phyloP scores from a whole-genome alignment of 1,140 invertebrate species.

The Micrasema longulum region DNA sequence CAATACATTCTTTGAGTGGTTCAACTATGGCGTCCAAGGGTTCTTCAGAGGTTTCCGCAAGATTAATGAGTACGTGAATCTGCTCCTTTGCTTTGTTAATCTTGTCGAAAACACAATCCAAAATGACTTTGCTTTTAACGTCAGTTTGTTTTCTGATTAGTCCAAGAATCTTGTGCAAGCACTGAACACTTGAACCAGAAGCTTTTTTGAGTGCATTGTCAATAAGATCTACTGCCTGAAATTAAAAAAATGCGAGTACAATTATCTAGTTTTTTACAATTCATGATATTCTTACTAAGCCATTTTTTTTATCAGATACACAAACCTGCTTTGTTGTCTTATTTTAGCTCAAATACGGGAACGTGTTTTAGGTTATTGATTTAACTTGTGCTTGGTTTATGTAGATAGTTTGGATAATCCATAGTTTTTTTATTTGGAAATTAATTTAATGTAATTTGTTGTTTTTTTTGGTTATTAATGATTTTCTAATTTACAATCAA shows the following conservation, averaged over 20 bases:
- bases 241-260: neutral
- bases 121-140: neutral
- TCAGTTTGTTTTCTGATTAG: neutral
- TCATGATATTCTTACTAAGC: too few species aligned
- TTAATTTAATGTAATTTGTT: too few species aligned
- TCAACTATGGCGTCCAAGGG: neutral
- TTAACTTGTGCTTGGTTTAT: too few species aligned
- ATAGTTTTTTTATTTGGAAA: too few species aligned
- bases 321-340: too few species aligned
- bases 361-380: too few species aligned
- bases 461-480: too few species aligned
- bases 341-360: too few species aligned
- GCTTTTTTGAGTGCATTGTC: neutral
- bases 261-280: too few species aligned
- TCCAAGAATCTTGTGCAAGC: neutral
- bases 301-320: too few species aligned
- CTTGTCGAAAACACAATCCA: neutral
- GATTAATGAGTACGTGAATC: neutral
- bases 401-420: too few species aligned
- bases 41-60: neutral
- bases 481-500: too few species aligned
- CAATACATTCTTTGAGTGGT: neutral
- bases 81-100: neutral
- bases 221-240: slow-evolving; percentile 5
- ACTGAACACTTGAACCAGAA: neutral